Percentiles rank a stretch among this genome's conserved stretches.
phyloP scores from a whole-genome alignment of 2,888 invertebrate species.

The Blastobasis lacticolella region DNA sequence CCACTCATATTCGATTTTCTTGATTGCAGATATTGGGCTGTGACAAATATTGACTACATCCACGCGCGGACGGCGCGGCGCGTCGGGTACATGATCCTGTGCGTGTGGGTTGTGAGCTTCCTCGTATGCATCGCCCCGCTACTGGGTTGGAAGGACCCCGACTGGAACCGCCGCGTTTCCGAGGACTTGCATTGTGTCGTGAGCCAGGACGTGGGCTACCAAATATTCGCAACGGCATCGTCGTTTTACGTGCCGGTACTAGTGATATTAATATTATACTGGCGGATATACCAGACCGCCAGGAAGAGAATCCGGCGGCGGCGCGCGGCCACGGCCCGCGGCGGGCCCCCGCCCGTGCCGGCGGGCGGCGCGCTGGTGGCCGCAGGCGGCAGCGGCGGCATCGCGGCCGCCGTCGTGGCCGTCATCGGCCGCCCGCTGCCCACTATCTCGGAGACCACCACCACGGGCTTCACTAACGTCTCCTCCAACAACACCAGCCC shows the following conservation, averaged over 20 bases:
- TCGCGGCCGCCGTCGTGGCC: conserved; percentile 82
- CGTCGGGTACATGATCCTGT: conserved; percentile 86
- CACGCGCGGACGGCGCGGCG: conserved; percentile 85
- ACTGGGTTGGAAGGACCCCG: conserved; percentile 85
- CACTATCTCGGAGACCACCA: conserved; percentile 81
- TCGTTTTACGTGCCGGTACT: conserved; percentile 93
- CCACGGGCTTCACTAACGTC: conserved; percentile 82
- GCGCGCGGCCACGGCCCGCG: conserved; percentile 73
- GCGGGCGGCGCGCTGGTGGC: conserved; percentile 77
- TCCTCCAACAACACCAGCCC: conserved; percentile 85
- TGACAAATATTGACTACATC: conserved; percentile 92
- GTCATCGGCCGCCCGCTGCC: conserved; percentile 81
- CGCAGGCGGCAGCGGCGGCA: conserved; percentile 81
- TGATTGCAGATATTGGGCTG: conserved; percentile 85
- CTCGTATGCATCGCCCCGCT: conserved; percentile 91
- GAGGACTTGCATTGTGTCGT: conserved; percentile 83
- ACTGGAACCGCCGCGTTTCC: conserved; percentile 71
- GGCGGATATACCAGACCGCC: conserved; percentile 93
- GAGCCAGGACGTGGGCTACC: conserved; percentile 88
- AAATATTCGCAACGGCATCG: conserved; percentile 92
- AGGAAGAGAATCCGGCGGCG: conserved; percentile 86
- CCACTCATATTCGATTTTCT: not conserved
- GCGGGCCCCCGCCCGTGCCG: conserved; percentile 65
- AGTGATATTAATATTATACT: conserved; percentile 91
- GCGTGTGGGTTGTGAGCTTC: conserved; percentile 89